Conservation (phyloP, 1,140 invertebrate species). For the Diachasma alloeum region DNA sequence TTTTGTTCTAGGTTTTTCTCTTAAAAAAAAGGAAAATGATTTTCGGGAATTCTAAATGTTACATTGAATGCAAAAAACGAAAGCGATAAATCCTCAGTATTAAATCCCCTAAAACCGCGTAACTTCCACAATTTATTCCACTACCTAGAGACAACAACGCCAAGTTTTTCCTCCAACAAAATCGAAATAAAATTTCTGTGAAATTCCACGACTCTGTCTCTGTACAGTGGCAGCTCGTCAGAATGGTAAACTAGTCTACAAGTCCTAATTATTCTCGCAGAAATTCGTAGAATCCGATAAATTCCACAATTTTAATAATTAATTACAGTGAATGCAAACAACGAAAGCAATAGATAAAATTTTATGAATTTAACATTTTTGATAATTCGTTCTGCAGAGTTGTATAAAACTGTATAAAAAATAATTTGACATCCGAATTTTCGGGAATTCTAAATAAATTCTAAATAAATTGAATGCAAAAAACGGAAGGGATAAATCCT, state of each 20-base stretch:
- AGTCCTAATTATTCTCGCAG: conserved; percentile 47
- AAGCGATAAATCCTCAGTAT: conserved; percentile 28
- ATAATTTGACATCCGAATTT: too few species aligned
- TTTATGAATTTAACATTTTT: too few species aligned
- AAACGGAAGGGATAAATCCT: conserved; percentile 32
- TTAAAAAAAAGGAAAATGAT: too few species aligned
- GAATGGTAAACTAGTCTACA: conserved; percentile 61
- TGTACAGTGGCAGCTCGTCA: conserved; percentile 49
- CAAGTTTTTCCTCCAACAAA: conserved; percentile 50
- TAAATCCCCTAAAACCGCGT: too few species aligned
- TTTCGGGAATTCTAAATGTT: too few species aligned
- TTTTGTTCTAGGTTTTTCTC: too few species aligned
- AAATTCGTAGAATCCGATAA: conserved; percentile 48
- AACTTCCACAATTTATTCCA: neutral
- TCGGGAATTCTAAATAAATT: too few species aligned
- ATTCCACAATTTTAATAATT: conserved; percentile 53
- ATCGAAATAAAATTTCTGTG: conserved; percentile 57
- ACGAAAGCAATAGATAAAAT: too few species aligned
- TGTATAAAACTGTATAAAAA: conserved; percentile 50
- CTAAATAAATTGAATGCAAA: conserved; percentile 54
- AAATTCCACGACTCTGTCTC: conserved; percentile 54
- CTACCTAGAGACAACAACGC: conserved; percentile 32
- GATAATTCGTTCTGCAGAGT: conserved; percentile 54
- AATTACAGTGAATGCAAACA: too few species aligned
- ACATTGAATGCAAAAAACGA: conserved; percentile 55